Evolutionary conservation across 2,797 vertebrate genomes (phyloP), one percentile per base, ranked within the genome.

Genomic region (Toxotes lorentzi): DNA sequence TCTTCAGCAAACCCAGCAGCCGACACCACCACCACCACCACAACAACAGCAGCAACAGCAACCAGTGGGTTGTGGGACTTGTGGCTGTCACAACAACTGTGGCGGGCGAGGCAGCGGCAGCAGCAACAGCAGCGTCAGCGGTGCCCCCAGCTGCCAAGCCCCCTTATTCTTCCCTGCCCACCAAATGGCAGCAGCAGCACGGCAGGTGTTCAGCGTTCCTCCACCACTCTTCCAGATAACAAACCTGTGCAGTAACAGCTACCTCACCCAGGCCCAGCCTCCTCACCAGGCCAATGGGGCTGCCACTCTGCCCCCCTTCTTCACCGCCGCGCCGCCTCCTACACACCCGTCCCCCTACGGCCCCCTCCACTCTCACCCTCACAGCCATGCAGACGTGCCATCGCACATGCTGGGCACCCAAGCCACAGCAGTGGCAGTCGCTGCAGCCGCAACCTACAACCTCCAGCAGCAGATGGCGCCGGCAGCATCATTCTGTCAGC

Each of bases 391-490:
- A 21, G 97, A 98, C 71, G 76, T 90, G 21, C 73, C 86, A 0
- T 88, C 91, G 0, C 97, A 97, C n/a, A 95, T 97, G 87, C 93
- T 97, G 88, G 94, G 96, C 78, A 95, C 91, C 78, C 97, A 97
- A 90, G 96, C 96, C 0, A 87, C 76, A 0, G 89, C 62, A 0
- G 88, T 75, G 12, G 91, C 78, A 0, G 87, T 83, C 0, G 85
- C 70, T 0, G 86, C 83, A 0, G 89, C 94, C 80, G 93, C 94
- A 86, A 97, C 83, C 94, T 98, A 97, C 88, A 95, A 93, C 90
- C 93, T 98, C 88, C 97, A 97, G 86, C 97, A 97, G 87, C 97
- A 97, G 90, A 95, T 98, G 95, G 93, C 96, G 0, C 96, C 97
- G 68, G 94, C 96, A 79, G 92, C 96, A 12, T 94, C 95, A 6